Conservation (phyloP, 1,140 invertebrate species). For the Callitettix versicolor region DNA sequence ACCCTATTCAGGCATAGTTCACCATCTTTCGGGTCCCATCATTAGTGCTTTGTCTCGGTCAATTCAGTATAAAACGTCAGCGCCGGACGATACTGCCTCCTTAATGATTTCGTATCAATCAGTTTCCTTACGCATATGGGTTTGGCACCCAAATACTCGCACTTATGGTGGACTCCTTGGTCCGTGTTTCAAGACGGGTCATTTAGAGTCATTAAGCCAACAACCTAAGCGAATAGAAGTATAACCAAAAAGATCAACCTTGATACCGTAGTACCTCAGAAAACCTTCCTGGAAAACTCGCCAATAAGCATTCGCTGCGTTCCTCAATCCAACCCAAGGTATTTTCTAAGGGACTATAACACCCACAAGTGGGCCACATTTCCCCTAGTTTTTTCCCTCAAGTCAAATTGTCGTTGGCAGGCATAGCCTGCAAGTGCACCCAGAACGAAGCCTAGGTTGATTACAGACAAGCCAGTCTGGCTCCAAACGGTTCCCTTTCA, state of each 20-base stretch:
- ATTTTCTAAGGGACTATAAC: neutral
- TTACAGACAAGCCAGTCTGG: conserved; percentile 21
- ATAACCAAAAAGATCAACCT: no score
- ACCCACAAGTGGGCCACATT: neutral
- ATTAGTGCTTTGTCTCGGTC: neutral
- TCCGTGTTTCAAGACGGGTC: conserved; percentile 91
- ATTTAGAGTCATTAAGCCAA: conserved; percentile 48
- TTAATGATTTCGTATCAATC: neutral
- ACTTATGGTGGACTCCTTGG: conserved; percentile 79
- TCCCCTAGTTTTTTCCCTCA: neutral
- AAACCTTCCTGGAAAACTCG: no score
- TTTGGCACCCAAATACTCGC: conserved; percentile 64
- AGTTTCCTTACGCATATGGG: conserved; percentile 21
- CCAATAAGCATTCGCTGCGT: conserved; percentile 5
- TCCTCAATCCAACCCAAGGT: neutral
- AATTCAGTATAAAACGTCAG: no score
- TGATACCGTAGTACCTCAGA: no score
- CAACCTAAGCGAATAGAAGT: no score
- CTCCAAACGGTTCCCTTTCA: conserved; percentile 52
- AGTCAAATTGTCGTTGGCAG: neutral
- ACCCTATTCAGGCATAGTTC: conserved; percentile 79
- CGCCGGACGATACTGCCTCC: no score
- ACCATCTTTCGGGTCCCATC: conserved; percentile 76
- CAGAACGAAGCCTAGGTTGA: conserved; percentile 15
- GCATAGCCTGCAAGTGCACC: neutral